A percentile compares a stretch with the other conserved stretches of the same genome.
Conservation (phyloP, 2,888 invertebrate genomes). For the Ectemnius cavifrons region DNA sequence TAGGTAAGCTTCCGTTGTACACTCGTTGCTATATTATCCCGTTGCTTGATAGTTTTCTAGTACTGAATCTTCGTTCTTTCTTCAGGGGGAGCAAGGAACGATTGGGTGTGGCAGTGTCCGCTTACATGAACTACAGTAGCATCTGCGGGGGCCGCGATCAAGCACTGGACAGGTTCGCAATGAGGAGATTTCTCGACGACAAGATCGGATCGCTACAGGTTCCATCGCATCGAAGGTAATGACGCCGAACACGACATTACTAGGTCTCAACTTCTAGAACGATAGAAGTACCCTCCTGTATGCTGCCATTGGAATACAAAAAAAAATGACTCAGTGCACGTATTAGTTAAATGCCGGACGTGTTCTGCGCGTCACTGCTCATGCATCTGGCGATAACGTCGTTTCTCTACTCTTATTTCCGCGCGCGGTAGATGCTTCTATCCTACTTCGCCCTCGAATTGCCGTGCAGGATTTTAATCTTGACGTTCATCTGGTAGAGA, state of each 20-base stretch:
- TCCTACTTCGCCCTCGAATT: background rate
- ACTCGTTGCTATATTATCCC: too few species aligned
- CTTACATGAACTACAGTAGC: slow-evolving; percentile 96
- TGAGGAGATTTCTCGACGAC: slow-evolving; percentile 93
- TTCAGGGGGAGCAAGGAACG: slow-evolving; percentile 90
- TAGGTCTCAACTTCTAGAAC: slow-evolving; percentile 29
- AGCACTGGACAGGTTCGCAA: slow-evolving; percentile 94
- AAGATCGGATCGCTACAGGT: slow-evolving; percentile 85
- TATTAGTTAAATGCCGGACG: too few species aligned
- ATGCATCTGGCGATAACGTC: slow-evolving; percentile 11
- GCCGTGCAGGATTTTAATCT: background rate
- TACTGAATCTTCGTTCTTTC: slow-evolving; percentile 52
- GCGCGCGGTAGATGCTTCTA: background rate
- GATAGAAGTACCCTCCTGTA: slow-evolving; percentile 26
- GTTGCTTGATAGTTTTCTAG: slow-evolving; percentile 24
- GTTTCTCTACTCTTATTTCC: slow-evolving; percentile 18
- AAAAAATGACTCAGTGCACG: too few species aligned
- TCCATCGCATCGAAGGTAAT: slow-evolving; percentile 87
- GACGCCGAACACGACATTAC: slow-evolving; percentile 17
- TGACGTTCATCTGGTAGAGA: background rate
- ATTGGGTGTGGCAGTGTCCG: slow-evolving; percentile 92
- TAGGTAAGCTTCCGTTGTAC: slow-evolving; percentile 80
- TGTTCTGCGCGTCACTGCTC: too few species aligned
- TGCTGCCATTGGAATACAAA: too few species aligned
- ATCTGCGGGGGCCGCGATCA: slow-evolving; percentile 90